These are phyloP conservation scores for Tapirus indicus DNA, from an alignment of 2,797 vertebrate species.

Conservation along the genomic window DNA sequence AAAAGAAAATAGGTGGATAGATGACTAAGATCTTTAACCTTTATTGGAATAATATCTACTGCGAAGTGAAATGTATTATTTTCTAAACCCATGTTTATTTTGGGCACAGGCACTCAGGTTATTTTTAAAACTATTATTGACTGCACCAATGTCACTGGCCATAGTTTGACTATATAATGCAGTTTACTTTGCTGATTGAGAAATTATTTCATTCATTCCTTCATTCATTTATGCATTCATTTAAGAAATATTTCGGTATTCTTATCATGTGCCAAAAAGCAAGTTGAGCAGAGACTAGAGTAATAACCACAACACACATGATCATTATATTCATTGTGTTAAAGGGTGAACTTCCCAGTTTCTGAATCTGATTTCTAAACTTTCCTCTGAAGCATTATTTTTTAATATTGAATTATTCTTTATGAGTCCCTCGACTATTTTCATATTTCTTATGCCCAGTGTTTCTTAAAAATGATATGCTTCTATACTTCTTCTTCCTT, in stretches of 20 bases:
- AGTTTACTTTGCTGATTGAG: background rate
- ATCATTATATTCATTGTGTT: background rate
- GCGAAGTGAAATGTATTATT: conserved; percentile 23
- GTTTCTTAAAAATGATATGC: background rate
- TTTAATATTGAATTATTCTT: conserved; percentile 14
- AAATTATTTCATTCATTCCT: conserved; percentile 36
- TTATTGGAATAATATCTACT: background rate
- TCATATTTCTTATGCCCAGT: background rate
- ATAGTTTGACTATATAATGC: background rate
- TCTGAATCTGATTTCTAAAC: conserved; percentile 29
- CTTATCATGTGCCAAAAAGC: background rate
- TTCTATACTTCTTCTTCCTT: background rate
- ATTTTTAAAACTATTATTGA: conserved; percentile 30
- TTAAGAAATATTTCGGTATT: background rate
- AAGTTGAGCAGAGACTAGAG: background rate
- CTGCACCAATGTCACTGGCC: background rate
- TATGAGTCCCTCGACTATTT: background rate
- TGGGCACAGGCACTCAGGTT: background rate
- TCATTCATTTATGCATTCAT: conserved; percentile 12
- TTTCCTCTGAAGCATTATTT: conserved; percentile 15
- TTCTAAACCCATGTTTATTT: conserved; percentile 39
- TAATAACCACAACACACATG: background rate
- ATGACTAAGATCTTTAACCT: background rate
- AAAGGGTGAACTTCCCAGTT: background rate
- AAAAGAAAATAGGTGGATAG: conserved; percentile 29